Evolutionary conservation across 2,888 invertebrate species (phyloP).

Genomic region (Caenorhabditis afra): DNA sequence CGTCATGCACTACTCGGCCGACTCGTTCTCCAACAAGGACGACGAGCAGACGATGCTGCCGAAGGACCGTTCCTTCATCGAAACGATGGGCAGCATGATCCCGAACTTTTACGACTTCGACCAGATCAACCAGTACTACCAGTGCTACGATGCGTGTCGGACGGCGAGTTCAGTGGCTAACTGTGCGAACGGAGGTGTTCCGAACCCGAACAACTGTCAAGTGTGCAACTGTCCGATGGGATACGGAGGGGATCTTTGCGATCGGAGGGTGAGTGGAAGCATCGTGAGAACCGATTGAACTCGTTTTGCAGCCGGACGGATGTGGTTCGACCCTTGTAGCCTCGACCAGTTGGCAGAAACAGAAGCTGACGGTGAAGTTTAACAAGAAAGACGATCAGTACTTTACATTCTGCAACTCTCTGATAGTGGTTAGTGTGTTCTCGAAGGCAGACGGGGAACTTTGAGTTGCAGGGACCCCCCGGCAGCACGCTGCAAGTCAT

Average conservation of each 20-base stretch:
- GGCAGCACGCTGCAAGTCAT: conserved; percentile 37
- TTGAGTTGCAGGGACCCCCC: conserved; percentile 36
- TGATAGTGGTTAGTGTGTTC: conserved; percentile 50
- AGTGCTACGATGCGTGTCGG: conserved; percentile 48
- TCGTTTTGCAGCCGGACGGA: conserved; percentile 46
- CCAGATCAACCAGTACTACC: conserved; percentile 61
- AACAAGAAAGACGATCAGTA: conserved; percentile 53
- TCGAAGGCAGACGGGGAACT: no score
- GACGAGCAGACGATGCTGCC: conserved; percentile 57
- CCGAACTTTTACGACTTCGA: conserved; percentile 64
- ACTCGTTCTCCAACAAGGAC: conserved; percentile 60
- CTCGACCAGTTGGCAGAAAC: conserved; percentile 46
- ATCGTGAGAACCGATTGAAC: neutral
- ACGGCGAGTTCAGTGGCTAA: conserved; percentile 23
- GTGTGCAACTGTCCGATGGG: conserved; percentile 63
- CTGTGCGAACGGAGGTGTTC: conserved; percentile 63
- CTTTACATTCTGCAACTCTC: conserved; percentile 56
- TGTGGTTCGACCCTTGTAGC: conserved; percentile 50
- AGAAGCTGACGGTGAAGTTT: conserved; percentile 48
- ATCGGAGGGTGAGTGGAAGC: conserved; percentile 49
- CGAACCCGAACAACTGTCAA: conserved; percentile 63
- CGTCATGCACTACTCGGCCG: conserved; percentile 63
- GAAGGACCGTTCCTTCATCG: conserved; percentile 50
- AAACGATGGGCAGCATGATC: conserved; percentile 63
- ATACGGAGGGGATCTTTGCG: conserved; percentile 62